Evolutionary conservation across 2,113 vertebrate species (phyloP), one percentile per base, ranked within the genome.

Genomic region (Conger conger): DNA sequence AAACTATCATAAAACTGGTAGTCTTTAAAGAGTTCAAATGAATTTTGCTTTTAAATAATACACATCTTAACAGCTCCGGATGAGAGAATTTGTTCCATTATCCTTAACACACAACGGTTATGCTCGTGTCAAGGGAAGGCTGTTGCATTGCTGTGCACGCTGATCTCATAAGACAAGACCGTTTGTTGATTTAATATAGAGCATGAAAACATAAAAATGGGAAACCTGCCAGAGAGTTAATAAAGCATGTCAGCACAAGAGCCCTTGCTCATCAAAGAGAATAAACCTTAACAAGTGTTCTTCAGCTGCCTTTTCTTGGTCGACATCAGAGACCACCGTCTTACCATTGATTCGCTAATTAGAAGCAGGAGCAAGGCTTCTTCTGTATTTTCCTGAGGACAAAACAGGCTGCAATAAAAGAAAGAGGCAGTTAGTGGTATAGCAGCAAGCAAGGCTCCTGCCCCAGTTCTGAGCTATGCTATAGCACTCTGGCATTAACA

Each of bases 381-480:
- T 92, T 99, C 98, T 82, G 98, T 99, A 90, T 99, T 99, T 93
- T 99, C 98, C 95, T 99, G 98, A 90, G 98, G 98, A 94, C 98
- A 99, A 93, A 99, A 99, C 92, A 99, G 95, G 93, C 98, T 99
- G 94, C 88, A 82, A 87, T 54, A 38, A 82, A 90, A 92, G 92
- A 89, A 93, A 93, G 17, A 84, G 83, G 37, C 81, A 53, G 36
- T 82, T 82, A 68, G 81, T 82, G 36, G 42, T 18, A 23, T 8
- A 36, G 20, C 23, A 81, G 30, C 23, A 80, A 81, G 30, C 4
- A 27, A 27, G 18, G 9, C 38, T n/a, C 38, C 27, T 5, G 79
- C 38, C 38, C 79, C 23, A 20, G 76, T 38, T 78, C 33, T 54
- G 45, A 42, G 54, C n/a, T 40, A 5, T 37, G 57, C 20, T n/a